Conservation (phyloP, 1,140 invertebrate genomes). For the Pseudoatta argentina region DNA sequence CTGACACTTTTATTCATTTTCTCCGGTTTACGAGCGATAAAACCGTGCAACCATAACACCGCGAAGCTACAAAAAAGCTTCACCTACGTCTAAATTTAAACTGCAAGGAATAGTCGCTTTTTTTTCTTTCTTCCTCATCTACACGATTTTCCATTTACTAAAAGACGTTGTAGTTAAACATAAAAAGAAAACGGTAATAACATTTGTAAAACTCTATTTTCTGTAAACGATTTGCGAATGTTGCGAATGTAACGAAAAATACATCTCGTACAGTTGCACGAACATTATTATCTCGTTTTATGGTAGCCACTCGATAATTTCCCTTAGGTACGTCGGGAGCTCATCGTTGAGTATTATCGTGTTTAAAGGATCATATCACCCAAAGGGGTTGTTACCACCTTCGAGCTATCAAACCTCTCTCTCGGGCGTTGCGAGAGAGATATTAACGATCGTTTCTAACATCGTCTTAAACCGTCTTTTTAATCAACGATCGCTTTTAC, state of each 20-base stretch:
- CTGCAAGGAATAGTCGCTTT: conserved; percentile 22
- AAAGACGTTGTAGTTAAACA: conserved; percentile 38
- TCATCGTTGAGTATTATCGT: conserved; percentile 75
- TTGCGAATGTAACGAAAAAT: conserved; percentile 22
- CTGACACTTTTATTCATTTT: conserved; percentile 70
- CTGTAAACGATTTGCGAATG: neutral
- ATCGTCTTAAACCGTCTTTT: conserved; percentile 72
- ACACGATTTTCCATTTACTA: conserved; percentile 43
- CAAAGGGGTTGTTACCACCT: conserved; percentile 76
- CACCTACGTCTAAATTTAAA: conserved; percentile 64
- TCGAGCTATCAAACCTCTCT: conserved; percentile 63
- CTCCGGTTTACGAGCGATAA: conserved; percentile 72
- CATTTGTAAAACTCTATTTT: conserved; percentile 18
- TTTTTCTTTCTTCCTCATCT: conserved; percentile 9
- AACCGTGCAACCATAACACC: conserved; percentile 45
- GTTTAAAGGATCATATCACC: conserved; percentile 77
- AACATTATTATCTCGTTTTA: conserved; percentile 68
- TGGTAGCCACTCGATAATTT: conserved; percentile 73
- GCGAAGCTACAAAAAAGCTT: conserved; percentile 16
- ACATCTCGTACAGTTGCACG: conserved; percentile 20
- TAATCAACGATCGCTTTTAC: conserved; percentile 66
- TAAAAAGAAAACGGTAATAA: conserved; percentile 7
- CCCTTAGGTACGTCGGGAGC: conserved; percentile 70
- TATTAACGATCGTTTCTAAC: conserved; percentile 72
- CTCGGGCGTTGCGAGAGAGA: conserved; percentile 62